phyloP scores from a whole-genome alignment of 2,797 vertebrate species.

The Crax fasciolata region DNA sequence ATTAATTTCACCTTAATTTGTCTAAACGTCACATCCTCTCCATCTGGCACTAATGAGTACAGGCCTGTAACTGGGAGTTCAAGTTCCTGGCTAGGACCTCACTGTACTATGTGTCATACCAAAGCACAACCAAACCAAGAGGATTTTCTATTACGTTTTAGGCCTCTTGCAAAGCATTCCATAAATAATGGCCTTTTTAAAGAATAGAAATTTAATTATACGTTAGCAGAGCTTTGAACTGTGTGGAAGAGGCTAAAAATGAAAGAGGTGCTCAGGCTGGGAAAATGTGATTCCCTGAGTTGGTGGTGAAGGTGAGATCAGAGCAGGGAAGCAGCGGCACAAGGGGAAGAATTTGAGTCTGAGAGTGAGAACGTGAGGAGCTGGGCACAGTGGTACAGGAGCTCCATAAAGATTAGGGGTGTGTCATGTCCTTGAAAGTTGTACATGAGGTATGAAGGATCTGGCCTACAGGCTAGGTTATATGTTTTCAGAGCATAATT shows the following conservation, averaged over 20 bases:
- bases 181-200: background rate
- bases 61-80: background rate
- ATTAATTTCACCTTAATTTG: background rate
- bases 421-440: background rate
- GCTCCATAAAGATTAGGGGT: background rate
- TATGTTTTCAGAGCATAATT: background rate
- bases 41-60: background rate
- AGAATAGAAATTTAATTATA: background rate
- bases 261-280: accelerated
- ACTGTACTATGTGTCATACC: background rate
- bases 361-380: background rate
- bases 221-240: background rate
- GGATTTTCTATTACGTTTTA: background rate
- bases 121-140: background rate
- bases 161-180: background rate
- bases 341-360: accelerated
- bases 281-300: background rate
- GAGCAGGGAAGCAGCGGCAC: background rate
- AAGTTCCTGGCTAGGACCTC: background rate
- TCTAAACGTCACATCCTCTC: background rate
- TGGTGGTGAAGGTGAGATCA: background rate
- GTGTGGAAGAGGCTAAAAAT: background rate
- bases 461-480: background rate
- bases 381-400: accelerated
- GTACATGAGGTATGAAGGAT: background rate